phyloP scores from a whole-genome alignment of 1,140 invertebrate genomes.

The Eriosoma lanigerum region DNA sequence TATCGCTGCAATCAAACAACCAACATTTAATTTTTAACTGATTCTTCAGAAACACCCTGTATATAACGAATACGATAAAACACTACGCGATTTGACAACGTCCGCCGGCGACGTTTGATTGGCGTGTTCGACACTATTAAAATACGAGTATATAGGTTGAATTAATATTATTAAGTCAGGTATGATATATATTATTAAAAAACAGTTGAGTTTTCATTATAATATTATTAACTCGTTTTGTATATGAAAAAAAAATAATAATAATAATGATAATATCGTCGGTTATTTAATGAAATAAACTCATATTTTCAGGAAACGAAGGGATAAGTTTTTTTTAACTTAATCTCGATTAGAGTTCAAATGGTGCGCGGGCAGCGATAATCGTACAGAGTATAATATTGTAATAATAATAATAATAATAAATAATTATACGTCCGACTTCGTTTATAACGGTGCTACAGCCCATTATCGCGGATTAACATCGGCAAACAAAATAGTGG shows the following conservation, averaged over 20 bases:
- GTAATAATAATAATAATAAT: conserved; percentile 27
- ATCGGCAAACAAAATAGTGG: conserved; percentile 31
- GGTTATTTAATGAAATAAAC: conserved; percentile 3
- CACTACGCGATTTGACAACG: too few species aligned
- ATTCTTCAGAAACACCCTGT: neutral
- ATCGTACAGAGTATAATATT: neutral
- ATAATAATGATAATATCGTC: too few species aligned
- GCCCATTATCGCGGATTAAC: conserved; percentile 47
- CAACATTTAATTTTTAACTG: too few species aligned
- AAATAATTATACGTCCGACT: conserved; percentile 31
- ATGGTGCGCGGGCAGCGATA: neutral
- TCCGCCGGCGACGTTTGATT: conserved; percentile 11
- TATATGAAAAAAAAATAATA: too few species aligned
- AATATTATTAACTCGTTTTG: too few species aligned
- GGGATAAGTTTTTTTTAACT: neutral
- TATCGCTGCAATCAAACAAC: too few species aligned
- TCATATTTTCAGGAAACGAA: neutral
- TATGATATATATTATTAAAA: too few species aligned
- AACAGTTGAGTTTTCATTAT: too few species aligned
- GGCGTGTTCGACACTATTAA: conserved; percentile 48
- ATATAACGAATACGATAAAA: neutral
- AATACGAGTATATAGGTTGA: too few species aligned
- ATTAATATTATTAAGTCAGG: too few species aligned
- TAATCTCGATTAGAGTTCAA: conserved; percentile 22
- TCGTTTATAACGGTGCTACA: conserved; percentile 5